These are phyloP conservation scores for Acomys russatus DNA, from an alignment of 2,797 vertebrate genomes.

Conservation along the genomic window DNA sequence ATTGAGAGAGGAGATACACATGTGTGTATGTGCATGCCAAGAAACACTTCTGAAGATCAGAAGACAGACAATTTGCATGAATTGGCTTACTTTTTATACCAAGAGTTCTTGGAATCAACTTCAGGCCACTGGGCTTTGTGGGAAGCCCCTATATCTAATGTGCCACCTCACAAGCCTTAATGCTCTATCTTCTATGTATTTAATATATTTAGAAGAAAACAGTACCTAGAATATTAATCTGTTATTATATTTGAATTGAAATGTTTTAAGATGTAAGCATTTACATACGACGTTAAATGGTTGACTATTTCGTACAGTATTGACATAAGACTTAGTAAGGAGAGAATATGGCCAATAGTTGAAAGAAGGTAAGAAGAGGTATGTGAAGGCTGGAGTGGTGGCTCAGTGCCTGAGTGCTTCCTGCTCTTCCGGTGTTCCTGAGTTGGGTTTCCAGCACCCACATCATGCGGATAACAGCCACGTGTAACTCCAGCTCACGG, in stretches of 20 bases:
- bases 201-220: constrained; percentile 1
- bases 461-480: neutral
- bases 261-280: constrained; percentile 30
- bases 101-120: neutral
- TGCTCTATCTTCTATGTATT: neutral
- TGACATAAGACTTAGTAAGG: constrained; percentile 15
- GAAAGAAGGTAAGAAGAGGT: neutral
- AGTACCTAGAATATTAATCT: constrained; percentile 44
- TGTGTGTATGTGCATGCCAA: neutral
- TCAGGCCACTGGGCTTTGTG: no score
- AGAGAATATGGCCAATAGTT: neutral
- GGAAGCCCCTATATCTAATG: neutral
- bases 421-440: neutral
- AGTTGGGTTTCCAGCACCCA: neutral
- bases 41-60: neutral
- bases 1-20: no score
- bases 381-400: neutral
- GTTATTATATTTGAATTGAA: constrained; percentile 25
- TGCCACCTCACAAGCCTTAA: neutral
- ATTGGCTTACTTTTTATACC: neutral
- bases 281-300: neutral
- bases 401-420: no score
- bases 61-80: no score
- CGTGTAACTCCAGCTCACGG: neutral
- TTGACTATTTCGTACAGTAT: constrained; percentile 16